Percentiles rank a stretch among this genome's conserved stretches.
These are phyloP conservation scores for Palloptera scutellata DNA, from an alignment of 2,888 invertebrate species.

Conservation along the genomic window DNA sequence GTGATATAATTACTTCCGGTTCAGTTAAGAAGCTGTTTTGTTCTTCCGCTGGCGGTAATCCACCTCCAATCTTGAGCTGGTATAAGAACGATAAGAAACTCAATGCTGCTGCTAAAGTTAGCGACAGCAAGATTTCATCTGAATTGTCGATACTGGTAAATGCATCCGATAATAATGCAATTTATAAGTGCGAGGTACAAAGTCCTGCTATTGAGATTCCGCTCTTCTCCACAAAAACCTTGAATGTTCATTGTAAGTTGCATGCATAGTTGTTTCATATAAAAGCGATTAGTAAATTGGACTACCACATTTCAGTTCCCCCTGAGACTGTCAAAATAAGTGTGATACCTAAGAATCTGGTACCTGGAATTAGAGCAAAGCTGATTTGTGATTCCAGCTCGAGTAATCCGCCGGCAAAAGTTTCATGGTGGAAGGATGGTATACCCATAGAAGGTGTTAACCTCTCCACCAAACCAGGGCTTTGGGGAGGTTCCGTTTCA, in stretches of 20 bases:
- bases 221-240: slow-evolving; percentile 55
- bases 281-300: no score
- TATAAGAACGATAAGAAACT: slow-evolving; percentile 59
- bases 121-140: slow-evolving; percentile 54
- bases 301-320: slow-evolving; percentile 46
- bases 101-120: slow-evolving; percentile 52
- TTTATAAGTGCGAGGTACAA: slow-evolving; percentile 60
- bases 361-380: slow-evolving; percentile 58
- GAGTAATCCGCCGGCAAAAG: slow-evolving; percentile 59
- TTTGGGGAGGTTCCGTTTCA: slow-evolving; percentile 60
- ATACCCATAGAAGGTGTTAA: slow-evolving; percentile 60
- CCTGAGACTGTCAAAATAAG: slow-evolving; percentile 60
- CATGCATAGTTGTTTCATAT: neutral
- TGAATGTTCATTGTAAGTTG: slow-evolving; percentile 59
- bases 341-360: slow-evolving; percentile 55
- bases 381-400: slow-evolving; percentile 60
- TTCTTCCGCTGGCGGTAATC: slow-evolving; percentile 58
- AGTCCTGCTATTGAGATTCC: slow-evolving; percentile 60
- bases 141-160: slow-evolving; percentile 57
- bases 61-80: slow-evolving; percentile 54
- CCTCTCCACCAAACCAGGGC: slow-evolving; percentile 56
- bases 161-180: slow-evolving; percentile 60
- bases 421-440: slow-evolving; percentile 62
- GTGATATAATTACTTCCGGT: slow-evolving; percentile 57
- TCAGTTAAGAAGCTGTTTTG: slow-evolving; percentile 57